phyloP scores from a whole-genome alignment of 2,888 invertebrate species.

The Rhagophthalmus giganteus region DNA sequence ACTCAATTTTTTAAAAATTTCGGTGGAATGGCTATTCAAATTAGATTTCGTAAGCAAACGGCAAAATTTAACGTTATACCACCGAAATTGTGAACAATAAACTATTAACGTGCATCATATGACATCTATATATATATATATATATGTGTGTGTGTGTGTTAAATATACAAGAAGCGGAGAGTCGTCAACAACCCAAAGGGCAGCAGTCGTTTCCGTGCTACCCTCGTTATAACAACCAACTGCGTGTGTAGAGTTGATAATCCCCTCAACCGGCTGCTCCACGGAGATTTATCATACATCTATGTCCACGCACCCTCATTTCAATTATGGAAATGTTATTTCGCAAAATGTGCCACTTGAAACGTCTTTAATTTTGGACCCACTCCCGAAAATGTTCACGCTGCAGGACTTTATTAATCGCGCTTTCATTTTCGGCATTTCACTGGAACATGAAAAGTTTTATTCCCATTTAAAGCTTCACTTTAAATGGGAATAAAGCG shows the following conservation, averaged over 20 bases:
- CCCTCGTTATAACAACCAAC: constrained; percentile 34
- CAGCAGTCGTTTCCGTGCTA: constrained; percentile 20
- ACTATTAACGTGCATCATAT: too few species aligned
- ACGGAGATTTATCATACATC: constrained; percentile 38
- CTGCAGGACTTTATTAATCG: constrained; percentile 22
- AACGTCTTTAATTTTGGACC: constrained; percentile 24
- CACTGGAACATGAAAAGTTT: constrained; percentile 26
- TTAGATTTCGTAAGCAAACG: too few species aligned
- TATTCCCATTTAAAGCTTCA: constrained; percentile 25
- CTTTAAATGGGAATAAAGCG: constrained; percentile 17
- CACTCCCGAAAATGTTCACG: constrained; percentile 16
- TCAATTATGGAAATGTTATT: constrained; percentile 38
- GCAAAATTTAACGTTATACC: too few species aligned
- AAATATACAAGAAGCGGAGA: too few species aligned
- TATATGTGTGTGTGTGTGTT: too few species aligned
- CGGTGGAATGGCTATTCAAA: too few species aligned
- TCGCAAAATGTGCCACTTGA: constrained; percentile 23
- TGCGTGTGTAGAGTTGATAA: constrained; percentile 37
- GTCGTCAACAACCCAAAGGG: constrained; percentile 8
- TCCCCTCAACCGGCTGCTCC: constrained; percentile 36
- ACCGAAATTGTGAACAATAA: too few species aligned
- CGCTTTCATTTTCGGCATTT: constrained; percentile 23
- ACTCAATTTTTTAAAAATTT: too few species aligned
- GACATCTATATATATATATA: too few species aligned
- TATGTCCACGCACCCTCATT: constrained; percentile 34